These are phyloP conservation scores for Drepanosiphum platanoidis DNA, from an alignment of 2,888 invertebrate species.

Conservation along the genomic window DNA sequence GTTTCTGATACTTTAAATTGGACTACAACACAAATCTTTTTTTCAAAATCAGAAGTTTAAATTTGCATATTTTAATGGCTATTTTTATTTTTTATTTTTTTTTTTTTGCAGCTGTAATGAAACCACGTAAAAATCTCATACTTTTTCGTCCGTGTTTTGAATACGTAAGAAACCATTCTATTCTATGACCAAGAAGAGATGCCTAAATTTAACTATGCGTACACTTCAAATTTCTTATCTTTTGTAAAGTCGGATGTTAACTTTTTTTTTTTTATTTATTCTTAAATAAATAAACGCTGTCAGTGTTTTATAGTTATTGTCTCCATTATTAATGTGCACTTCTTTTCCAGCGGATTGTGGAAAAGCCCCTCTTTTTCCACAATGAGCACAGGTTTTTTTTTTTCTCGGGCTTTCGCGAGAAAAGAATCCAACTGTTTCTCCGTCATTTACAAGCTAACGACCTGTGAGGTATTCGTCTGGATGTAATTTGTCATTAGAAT, in stretches of 20 bases:
- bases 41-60: conserved; percentile 16
- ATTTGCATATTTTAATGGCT: conserved; percentile 58
- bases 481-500: conserved; percentile 13
- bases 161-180: conserved; percentile 24
- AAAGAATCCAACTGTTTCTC: not conserved
- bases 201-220: not conserved
- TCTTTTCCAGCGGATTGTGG: not conserved
- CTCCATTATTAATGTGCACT: conserved; percentile 22
- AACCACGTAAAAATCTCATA: conserved; percentile 59
- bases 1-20: conserved; percentile 39
- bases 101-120: conserved; percentile 28
- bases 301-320: conserved; percentile 39
- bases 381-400: not conserved
- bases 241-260: not conserved
- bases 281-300: conserved; percentile 24
- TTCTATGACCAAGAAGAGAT: not conserved
- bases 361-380: conserved; percentile 3
- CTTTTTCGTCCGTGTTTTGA: conserved; percentile 49
- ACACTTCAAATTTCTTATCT: conserved; percentile 39
- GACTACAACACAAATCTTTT: conserved; percentile 33
- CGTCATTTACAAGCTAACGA: conserved; percentile 12
- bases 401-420: not conserved
- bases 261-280: conserved; percentile 9
- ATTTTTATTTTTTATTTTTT: too few relatives aligned
- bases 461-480: not conserved